Evolutionary conservation across 2,888 invertebrate genomes (phyloP), one percentile per base, ranked within the genome.

Genomic region (Vandiemenella viatica): DNA sequence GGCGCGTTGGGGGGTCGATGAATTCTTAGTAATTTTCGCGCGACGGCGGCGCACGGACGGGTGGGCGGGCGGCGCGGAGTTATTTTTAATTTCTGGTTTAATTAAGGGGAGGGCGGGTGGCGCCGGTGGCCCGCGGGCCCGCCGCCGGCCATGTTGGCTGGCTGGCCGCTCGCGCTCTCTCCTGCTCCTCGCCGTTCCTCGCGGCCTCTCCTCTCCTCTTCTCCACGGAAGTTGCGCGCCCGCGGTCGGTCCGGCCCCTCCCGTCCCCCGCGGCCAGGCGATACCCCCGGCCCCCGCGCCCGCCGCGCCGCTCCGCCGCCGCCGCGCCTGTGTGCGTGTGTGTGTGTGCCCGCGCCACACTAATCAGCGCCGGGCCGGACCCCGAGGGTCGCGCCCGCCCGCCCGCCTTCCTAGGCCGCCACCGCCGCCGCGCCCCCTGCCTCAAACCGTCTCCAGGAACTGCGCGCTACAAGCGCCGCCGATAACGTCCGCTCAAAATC

Each of bases 151-250:
- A 3, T n/a, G 32, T n/a, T 10, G 32, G 32, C 32, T 10, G 2
- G 13, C 13, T n/a, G 32, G 32, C 13, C 32, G 32, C 4, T n/a
- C 13, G 13, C 13, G 32, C 32, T 10, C 32, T 10, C 3, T n/a
- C 13, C 32, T 10, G 32, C 32, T n/a, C 10, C 13, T 10, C 32
- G 32, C 32, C 13, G 32, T 10, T n/a, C 13, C 13, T n/a, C 32
- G 32, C 32, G 13, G n/a, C n/a, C 32, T 4, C 13, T 32, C 50
- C 57, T 57, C 59, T 61, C 58, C 60, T 58, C 57, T 55, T n/a
- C n/a, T 18, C 53, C 42, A 46, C 50, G 46, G 44, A 51, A 50
- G 50, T 52, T 53, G 46, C 52, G 40, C 23, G 43, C 44, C 17
- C 45, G 37, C 19, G 18, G 48, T 37, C 21, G 13, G 38, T 16